Evolutionary conservation across 2,113 vertebrate genomes (phyloP), one percentile per base, ranked within the genome.

Genomic region (Puntigrus tetrazona): DNA sequence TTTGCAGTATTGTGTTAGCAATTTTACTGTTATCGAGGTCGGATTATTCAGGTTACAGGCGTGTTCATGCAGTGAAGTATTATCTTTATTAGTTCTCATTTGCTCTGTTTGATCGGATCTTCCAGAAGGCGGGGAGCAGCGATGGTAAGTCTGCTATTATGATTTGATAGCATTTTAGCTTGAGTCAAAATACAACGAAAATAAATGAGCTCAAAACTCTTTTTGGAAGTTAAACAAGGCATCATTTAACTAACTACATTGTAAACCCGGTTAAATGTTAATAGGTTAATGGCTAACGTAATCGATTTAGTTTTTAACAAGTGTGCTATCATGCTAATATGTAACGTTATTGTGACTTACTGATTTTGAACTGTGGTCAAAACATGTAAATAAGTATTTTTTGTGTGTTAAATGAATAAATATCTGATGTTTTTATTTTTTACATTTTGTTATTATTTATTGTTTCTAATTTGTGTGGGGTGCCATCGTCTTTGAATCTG

Each of bases 101-200:
- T 11, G 0, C 7, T 43, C 25, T 20, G 36, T 61, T 79, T 61
- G 55, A 61, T 61, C 55, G n/a, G 36, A 22, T 61, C 34, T 25
- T 78, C 14, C 41, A 27, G 52, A 22, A 27, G 55, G 55, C 55
- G 55, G 36, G 14, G 76, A 78, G 41, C 61, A 47, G 59, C 3
- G 1, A 81, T 67, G 78, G 61, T 67, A 67, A 50, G 78, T 81
- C 16, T 67, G 25, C 59, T 80, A 45, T 65, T 22, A 81, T 67
- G 27, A 67, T 50, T 7, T 50, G 43, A 7, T 67, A 81, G 78
- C 78, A 81, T 31, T 2, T 67, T 50, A 67, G 78, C 78, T 67
- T 63, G 25, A 78, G 13, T 16, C 16, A 81, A 67, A 45, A 43
- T 7, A 47, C 22, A 11, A 45, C 3, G 31, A 11, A 22, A 67